A percentile compares a stretch with the other conserved stretches of the same genome.
phyloP scores from a whole-genome alignment of 2,113 vertebrate genomes.

The Furnarius figulus region DNA sequence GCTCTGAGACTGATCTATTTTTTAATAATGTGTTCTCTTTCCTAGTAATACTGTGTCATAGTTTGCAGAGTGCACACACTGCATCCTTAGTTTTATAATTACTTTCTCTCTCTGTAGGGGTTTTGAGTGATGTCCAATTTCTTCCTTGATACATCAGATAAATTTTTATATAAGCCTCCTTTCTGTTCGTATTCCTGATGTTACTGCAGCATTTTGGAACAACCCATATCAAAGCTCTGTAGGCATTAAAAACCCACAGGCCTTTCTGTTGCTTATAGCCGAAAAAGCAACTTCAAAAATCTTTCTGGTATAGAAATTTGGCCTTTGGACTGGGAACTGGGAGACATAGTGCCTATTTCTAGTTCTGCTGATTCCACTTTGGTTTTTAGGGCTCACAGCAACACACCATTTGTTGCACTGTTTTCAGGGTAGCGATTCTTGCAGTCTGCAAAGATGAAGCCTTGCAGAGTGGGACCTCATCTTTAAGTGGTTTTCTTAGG shows the following conservation, averaged over 20 bases:
- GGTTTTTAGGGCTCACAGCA: neutral
- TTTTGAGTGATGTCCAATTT: slow-evolving; percentile 16
- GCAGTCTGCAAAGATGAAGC: neutral
- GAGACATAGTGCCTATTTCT: neutral
- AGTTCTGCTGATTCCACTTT: neutral
- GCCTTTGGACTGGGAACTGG: neutral
- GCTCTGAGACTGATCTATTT: neutral
- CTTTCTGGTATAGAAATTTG: neutral
- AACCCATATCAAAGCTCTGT: neutral
- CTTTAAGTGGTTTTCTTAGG: neutral
- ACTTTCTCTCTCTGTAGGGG: neutral
- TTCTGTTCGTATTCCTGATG: neutral
- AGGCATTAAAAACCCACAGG: neutral
- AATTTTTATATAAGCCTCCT: neutral
- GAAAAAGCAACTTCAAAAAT: neutral
- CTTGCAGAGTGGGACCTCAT: neutral
- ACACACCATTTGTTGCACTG: neutral
- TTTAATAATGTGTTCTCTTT: neutral
- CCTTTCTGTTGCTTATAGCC: neutral
- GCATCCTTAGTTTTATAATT: slow-evolving; percentile 20
- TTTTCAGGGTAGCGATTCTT: neutral
- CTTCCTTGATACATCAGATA: neutral
- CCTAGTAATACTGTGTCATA: neutral
- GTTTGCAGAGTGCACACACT: neutral
- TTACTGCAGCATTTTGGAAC: neutral